Evolutionary conservation across 2,113 vertebrate species (phyloP), one percentile per base, ranked within the genome.

Genomic region (Anser brachyrhynchus): DNA sequence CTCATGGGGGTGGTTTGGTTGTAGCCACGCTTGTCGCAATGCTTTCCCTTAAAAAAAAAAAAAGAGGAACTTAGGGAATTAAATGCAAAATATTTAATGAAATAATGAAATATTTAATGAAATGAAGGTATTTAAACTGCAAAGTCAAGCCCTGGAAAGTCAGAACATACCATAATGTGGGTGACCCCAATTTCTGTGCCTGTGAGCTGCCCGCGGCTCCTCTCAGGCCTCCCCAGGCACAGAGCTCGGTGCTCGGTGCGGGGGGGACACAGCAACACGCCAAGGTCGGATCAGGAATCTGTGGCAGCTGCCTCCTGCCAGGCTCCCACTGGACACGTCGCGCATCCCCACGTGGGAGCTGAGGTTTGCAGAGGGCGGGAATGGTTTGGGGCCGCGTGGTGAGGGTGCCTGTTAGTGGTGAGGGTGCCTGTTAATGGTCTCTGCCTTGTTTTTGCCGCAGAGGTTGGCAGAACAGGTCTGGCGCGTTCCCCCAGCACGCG

Each of bases 11-110:
- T 25, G n/a, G n/a, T 25, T 51, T 52, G 29, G 26, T 11, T 31
- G 15, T 26, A 43, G 8, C 39, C 10, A 15, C 5, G 4, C 26
- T 70, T 49, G 4, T 37, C 0, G 3, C 41, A 2, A 1, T 0
- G 19, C 55, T 66, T 46, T 37, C 62, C 64, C 51, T 58, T 15
- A 10, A 25, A 52, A 51, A 51, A 49, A 49, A 49, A 49, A 65
- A 64, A 23, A 11, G 29, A 2, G 35, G 6, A 33, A 18, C 4
- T 25, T 9, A 0, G 15, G 69, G 85, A 78, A 66, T 43, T 14
- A 33, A 72, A 61, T 2, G 23, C 49, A 9, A 73, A 64, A 37
- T 28, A 44, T n/a, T 70, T 59, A 58, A 74, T 1, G 31, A 88
- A 58, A 6, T 21, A 16, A n/a, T 37, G 69, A 84, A 77, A 77